Percentiles rank a stretch among this genome's conserved stretches.
These are phyloP conservation scores for Formica exsecta DNA, from an alignment of 1,140 invertebrate genomes.

Conservation along the genomic window DNA sequence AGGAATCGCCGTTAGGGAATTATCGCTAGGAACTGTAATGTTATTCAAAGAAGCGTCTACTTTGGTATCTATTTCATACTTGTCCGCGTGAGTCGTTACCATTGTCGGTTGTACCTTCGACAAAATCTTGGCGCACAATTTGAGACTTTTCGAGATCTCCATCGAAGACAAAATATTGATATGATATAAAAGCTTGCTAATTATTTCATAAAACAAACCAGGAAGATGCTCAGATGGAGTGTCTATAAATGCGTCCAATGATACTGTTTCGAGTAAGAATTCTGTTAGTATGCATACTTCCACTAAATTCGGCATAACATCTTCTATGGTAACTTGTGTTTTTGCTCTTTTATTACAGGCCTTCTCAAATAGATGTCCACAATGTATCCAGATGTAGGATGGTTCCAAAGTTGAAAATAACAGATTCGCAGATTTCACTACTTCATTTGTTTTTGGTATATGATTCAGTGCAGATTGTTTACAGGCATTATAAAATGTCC, in stretches of 20 bases:
- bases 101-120: slow-evolving; percentile 91
- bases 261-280: slow-evolving; percentile 93
- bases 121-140: slow-evolving; percentile 92
- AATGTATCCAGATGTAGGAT: slow-evolving; percentile 95
- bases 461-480: slow-evolving; percentile 74
- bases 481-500: slow-evolving; percentile 87
- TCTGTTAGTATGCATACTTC: slow-evolving; percentile 92
- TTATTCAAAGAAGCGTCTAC: slow-evolving; percentile 60
- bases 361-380: slow-evolving; percentile 90
- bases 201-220: slow-evolving; percentile 90
- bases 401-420: slow-evolving; percentile 95
- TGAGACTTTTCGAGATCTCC: slow-evolving; percentile 90
- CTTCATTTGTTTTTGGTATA: slow-evolving; percentile 85
- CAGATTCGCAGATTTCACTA: slow-evolving; percentile 95
- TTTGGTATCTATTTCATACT: slow-evolving; percentile 67
- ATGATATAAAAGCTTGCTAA: slow-evolving; percentile 88
- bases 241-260: slow-evolving; percentile 93
- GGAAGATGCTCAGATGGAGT: slow-evolving; percentile 94
- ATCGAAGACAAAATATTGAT: slow-evolving; percentile 88
- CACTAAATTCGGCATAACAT: slow-evolving; percentile 86
- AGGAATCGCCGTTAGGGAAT: slow-evolving; percentile 79
- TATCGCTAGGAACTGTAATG: slow-evolving; percentile 67
- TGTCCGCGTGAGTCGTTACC: slow-evolving; percentile 77
- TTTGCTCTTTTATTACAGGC: slow-evolving; percentile 86
- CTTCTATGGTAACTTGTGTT: slow-evolving; percentile 68